Conservation (phyloP, 2,797 vertebrate genomes). For the Typhlichthys eigenmanni region DNA sequence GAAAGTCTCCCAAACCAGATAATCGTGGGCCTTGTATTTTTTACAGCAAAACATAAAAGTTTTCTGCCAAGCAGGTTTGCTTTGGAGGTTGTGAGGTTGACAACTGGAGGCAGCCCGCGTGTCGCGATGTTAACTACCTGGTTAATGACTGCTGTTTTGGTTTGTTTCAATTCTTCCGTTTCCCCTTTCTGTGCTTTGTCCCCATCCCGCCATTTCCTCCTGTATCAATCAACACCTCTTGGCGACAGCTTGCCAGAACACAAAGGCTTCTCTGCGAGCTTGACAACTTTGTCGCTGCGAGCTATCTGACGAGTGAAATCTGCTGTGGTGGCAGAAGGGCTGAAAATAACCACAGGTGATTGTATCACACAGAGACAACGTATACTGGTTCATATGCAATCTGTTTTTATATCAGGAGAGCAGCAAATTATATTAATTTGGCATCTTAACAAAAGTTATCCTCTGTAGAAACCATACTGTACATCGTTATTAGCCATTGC, state of each 20-base stretch:
- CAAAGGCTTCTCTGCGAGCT: constrained; percentile 11
- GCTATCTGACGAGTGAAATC: constrained; percentile 6
- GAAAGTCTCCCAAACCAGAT: neutral
- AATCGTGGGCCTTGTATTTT: neutral
- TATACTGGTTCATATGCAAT: neutral
- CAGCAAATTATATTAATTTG: neutral
- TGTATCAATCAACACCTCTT: constrained; percentile 33
- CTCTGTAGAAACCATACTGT: no score
- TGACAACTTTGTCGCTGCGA: constrained; percentile 15
- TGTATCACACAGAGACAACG: neutral
- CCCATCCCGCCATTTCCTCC: constrained; percentile 10
- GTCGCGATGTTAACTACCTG: constrained; percentile 9
- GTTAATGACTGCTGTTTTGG: constrained; percentile 16
- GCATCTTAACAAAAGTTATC: no score
- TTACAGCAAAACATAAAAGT: neutral
- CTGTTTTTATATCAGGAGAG: constrained; percentile 3
- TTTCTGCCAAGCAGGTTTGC: neutral
- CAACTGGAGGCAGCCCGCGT: neutral
- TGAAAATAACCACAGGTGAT: constrained; percentile 14
- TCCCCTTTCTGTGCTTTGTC: constrained; percentile 4
- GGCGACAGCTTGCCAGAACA: constrained; percentile 8
- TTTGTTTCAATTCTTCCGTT: constrained; percentile 4
- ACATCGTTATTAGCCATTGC: no score
- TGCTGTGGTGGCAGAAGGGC: neutral
- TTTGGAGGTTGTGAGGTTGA: neutral